Conservation (phyloP, 2,113 vertebrate genomes). For the Hipposideros armiger region DNA sequence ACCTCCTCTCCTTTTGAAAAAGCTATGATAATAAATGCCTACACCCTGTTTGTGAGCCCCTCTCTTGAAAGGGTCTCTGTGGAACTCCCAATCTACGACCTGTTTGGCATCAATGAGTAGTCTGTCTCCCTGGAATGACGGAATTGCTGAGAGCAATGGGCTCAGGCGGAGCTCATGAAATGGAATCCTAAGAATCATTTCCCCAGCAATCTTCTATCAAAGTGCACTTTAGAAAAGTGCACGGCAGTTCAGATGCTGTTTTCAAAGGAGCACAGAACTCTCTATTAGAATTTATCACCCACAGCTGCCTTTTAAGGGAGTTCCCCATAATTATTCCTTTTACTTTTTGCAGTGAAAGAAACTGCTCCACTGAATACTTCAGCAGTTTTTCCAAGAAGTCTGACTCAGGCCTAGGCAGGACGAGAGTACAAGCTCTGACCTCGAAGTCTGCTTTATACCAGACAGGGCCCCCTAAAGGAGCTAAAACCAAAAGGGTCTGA, state of each 20-base stretch:
- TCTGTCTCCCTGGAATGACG: not conserved
- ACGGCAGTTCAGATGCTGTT: not conserved
- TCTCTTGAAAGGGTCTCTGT: not conserved
- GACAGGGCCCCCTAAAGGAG: not conserved
- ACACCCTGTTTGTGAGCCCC: not conserved
- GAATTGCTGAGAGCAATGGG: not conserved
- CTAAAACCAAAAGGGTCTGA: not conserved
- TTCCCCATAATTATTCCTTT: constrained; percentile 42
- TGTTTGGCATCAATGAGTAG: not conserved
- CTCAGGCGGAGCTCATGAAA: constrained; percentile 1
- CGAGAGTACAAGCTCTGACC: not conserved
- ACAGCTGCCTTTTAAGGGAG: constrained; percentile 19
- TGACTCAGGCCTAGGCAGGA: constrained; percentile 1
- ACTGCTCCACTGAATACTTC: not conserved
- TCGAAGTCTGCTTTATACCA: not conserved
- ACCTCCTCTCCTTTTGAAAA: not conserved
- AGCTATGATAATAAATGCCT: not conserved
- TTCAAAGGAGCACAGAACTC: not conserved
- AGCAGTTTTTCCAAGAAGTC: constrained; percentile 41
- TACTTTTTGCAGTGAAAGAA: constrained; percentile 51
- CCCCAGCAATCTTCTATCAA: not conserved
- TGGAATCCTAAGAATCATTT: constrained; percentile 8
- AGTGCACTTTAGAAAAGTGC: constrained; percentile 10
- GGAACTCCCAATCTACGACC: not conserved
- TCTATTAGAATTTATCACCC: not conserved